phyloP scores from a whole-genome alignment of 2,797 vertebrate species.

The Siniperca undulata region DNA sequence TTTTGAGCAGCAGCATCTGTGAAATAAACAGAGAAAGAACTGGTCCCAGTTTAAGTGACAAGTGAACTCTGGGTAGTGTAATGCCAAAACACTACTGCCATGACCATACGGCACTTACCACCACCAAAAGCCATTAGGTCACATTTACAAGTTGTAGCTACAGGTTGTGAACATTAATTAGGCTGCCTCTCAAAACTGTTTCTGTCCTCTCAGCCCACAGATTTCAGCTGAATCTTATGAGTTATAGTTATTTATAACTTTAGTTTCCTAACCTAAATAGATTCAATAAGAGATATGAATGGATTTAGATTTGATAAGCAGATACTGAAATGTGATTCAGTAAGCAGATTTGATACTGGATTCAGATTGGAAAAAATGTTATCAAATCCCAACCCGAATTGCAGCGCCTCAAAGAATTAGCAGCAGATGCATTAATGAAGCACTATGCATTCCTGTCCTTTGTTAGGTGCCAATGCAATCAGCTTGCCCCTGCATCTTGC shows the following conservation, averaged over 20 bases:
- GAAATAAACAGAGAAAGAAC: slow-evolving; percentile 8
- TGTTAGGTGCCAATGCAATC: not conserved
- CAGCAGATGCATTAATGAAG: not conserved
- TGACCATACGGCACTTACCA: too few relatives aligned
- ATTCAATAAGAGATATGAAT: not conserved
- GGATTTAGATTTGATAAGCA: not conserved
- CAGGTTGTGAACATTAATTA: too few relatives aligned
- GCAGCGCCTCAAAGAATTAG: too few relatives aligned
- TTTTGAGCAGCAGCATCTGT: not conserved
- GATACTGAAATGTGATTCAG: too few relatives aligned
- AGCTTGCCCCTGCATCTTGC: not conserved
- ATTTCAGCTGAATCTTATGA: not conserved
- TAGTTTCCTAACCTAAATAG: not conserved
- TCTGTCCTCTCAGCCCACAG: not conserved
- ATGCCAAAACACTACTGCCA: too few relatives aligned
- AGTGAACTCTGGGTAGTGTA: not conserved
- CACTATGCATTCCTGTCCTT: not conserved
- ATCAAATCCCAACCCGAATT: too few relatives aligned
- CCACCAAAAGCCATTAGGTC: too few relatives aligned
- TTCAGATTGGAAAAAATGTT: not conserved
- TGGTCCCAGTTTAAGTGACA: not conserved
- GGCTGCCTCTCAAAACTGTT: not conserved
- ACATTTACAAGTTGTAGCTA: too few relatives aligned
- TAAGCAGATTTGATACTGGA: too few relatives aligned
- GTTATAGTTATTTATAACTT: not conserved